These are phyloP conservation scores for Garrulus glandarius DNA, from an alignment of 2,797 vertebrate genomes.

Conservation along the genomic window DNA sequence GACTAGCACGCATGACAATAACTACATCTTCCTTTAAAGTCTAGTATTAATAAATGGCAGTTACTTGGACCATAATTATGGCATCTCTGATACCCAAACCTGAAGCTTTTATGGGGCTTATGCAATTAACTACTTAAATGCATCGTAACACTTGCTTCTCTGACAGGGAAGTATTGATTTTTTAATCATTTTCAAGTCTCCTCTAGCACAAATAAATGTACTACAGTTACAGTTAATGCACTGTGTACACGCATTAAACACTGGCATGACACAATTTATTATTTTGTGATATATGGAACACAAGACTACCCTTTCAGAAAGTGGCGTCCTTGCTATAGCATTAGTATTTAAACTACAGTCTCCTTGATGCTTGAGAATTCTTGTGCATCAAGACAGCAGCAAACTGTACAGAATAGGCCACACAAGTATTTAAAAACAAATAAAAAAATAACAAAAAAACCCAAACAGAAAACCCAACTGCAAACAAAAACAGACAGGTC, in stretches of 20 bases:
- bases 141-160: slow-evolving; percentile 83
- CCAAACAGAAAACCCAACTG: not conserved
- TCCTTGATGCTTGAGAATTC: slow-evolving; percentile 23
- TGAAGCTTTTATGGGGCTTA: slow-evolving; percentile 80
- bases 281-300: slow-evolving; percentile 74
- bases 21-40: slow-evolving; percentile 30
- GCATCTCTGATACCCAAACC: slow-evolving; percentile 73
- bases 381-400: not conserved
- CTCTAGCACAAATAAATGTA: slow-evolving; percentile 95
- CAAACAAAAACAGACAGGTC: not conserved
- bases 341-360: not conserved
- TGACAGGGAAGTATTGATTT: slow-evolving; percentile 98
- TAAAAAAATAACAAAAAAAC: not conserved
- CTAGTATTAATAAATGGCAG: slow-evolving; percentile 60
- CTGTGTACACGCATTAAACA: slow-evolving; percentile 82
- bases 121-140: slow-evolving; percentile 83
- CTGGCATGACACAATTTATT: slow-evolving; percentile 75
- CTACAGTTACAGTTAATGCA: slow-evolving; percentile 87
- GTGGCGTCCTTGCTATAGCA: not conserved
- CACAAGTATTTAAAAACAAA: not conserved
- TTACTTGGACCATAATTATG: slow-evolving; percentile 69
- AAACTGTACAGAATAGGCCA: not conserved
- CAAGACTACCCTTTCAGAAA: slow-evolving; percentile 58
- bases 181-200: slow-evolving; percentile 95
- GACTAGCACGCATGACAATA: not conserved